Base-by-base conservation (phyloP, 2,113 vertebrate species). In the Diphyllodes magnificus region DNA sequence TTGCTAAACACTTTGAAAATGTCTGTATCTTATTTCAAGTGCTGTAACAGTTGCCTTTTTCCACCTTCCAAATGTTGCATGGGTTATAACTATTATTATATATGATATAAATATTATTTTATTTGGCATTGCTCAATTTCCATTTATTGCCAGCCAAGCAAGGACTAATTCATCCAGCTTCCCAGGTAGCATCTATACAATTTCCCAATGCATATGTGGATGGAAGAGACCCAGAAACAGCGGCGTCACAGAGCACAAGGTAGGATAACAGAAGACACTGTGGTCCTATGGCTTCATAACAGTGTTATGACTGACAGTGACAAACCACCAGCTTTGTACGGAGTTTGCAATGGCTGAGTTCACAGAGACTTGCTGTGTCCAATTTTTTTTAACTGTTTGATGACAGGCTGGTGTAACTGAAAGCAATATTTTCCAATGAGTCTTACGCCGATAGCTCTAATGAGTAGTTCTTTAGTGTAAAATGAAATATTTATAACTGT, bases 11-110 rank as follows among this genome's bases (percentile, higher is more conserved):
- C 2, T 47, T n/a, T 51, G 11, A 66, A 82, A 93, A 57, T 42
- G 4, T 23, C 50, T 45, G 16, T n/a, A 35, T 49, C 12, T 5
- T 44, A 39, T 63, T 27, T 42, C 0, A 4, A 54, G 33, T 59
- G 13, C 59, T 69, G 17, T 42, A 77, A 19, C 8, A n/a, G 11
- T 37, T 75, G 27, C 10, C 20, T 76, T 57, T 82, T 93, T 39
- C 35, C 16, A 39, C 3, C 7, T 13, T 10, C 1, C 2, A 50
- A 47, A 64, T 3, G 1, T 10, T 45, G 10, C 5, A 13, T 27
- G 13, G 9, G 2, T 57, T 78, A 45, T 19, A 73, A 16, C 28
- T 70, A 51, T 49, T 35, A 35, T 59, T 24, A 59, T 11, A 24
- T 35, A 59, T 15, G 35, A 24, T 24, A 59, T 17, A 59, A 59